phyloP scores from a whole-genome alignment of 2,888 invertebrate genomes.

The Danaus chrysippus region DNA sequence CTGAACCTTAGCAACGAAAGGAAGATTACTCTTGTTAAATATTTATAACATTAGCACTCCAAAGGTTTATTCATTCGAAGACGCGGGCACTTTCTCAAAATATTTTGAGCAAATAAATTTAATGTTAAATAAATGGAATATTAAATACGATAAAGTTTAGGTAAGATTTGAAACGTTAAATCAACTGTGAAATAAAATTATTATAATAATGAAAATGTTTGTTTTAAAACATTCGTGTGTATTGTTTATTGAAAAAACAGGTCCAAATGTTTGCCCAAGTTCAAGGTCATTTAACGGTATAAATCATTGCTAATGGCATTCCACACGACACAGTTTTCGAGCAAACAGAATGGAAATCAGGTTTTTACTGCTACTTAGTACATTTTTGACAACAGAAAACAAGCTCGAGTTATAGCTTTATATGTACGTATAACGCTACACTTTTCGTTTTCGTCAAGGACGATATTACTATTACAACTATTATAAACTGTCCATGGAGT shows the following conservation, averaged over 20 bases:
- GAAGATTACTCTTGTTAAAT: constrained; percentile 31
- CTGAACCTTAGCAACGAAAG: constrained; percentile 24
- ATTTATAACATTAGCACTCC: constrained; percentile 22
- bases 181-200: too few species aligned
- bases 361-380: constrained; percentile 15
- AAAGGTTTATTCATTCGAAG: constrained; percentile 17
- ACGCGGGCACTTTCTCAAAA: constrained; percentile 14
- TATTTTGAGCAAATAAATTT: constrained; percentile 2
- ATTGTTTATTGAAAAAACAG: background rate
- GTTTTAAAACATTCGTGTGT: background rate
- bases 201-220: background rate
- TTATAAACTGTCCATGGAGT: too few species aligned
- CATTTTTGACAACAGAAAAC: constrained; percentile 6
- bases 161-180: too few species aligned
- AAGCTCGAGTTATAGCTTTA: background rate
- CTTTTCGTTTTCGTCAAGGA: too few species aligned
- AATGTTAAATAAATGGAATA: too few species aligned
- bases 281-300: constrained; percentile 14
- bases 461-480: too few species aligned
- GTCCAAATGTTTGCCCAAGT: constrained; percentile 2
- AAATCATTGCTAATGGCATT: constrained; percentile 19
- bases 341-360: constrained; percentile 19
- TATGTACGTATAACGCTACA: background rate
- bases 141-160: too few species aligned
- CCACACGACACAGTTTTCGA: constrained; percentile 12